Evolutionary conservation across 2,888 invertebrate species (phyloP).

Genomic region (Gibbula magus): DNA sequence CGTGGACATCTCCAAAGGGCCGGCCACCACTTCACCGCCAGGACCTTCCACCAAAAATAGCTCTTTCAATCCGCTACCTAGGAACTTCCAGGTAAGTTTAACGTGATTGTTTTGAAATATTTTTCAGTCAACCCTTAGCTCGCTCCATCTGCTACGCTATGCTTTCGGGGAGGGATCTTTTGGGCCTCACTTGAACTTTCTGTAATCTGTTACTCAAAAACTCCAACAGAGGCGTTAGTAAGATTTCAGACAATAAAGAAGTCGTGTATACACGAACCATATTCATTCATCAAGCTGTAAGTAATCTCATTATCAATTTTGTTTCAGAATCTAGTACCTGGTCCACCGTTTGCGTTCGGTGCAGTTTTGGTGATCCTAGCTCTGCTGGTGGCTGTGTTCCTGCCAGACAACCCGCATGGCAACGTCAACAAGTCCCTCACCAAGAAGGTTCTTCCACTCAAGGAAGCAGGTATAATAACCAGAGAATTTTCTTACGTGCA

Average conservation of each 20-base stretch:
- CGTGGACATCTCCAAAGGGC: constrained; percentile 84
- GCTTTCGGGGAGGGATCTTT: too few species aligned
- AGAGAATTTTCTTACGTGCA: too few species aligned
- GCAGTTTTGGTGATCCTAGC: constrained; percentile 97
- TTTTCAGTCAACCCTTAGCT: too few species aligned
- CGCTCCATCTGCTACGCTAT: too few species aligned
- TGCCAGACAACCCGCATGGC: constrained; percentile 72
- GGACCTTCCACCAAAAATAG: neutral
- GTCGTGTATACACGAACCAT: neutral
- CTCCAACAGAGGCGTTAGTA: neutral
- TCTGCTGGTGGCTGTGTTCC: constrained; percentile 83
- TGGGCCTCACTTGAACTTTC: too few species aligned
- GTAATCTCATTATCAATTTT: constrained; percentile 60
- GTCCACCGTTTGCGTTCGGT: constrained; percentile 98
- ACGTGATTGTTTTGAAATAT: neutral
- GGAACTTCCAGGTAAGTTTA: neutral
- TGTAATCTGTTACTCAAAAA: too few species aligned
- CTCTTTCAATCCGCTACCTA: neutral
- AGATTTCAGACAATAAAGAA: neutral
- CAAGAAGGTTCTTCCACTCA: constrained; percentile 26
- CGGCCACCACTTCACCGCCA: neutral
- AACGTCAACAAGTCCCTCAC: constrained; percentile 29
- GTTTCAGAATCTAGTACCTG: constrained; percentile 86
- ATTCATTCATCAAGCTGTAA: neutral
- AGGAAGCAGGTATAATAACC: neutral